Base-by-base conservation (phyloP, 2,113 vertebrate species). In the Melanocharis versteri region DNA sequence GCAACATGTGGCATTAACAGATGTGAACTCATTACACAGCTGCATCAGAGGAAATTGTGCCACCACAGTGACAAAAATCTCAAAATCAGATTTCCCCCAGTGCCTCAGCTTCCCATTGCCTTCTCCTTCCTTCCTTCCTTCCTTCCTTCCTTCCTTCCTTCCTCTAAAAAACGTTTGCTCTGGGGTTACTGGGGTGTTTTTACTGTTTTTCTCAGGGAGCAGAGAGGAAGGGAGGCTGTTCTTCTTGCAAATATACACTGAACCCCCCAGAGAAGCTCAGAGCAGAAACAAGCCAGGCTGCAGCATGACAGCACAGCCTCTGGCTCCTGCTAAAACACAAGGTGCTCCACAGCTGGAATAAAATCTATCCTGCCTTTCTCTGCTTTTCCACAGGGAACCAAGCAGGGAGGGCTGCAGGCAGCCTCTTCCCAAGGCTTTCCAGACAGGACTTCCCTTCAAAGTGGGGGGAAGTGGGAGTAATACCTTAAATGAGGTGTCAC, bases 21-120 rank as follows among this genome's bases (percentile, higher is more conserved):
- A 98, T 98, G 98, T 98, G 98, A 97, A 98, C 97, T 98, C 97
- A 97, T 98, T 97, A 98, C 97, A 98, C 98, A 98, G 98, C 98
- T 98, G 98, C 98, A 98, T 94, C 20, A 1, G 70, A 97, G 96
- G 37, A 95, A 94, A 96, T 97, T 86, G 95, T 96, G 96, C 95
- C 88, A 96, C 81, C 70, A 42, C 81, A 57, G 62, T 15, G 54
- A 92, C 96, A 98, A 97, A 95, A 44, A 62, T 51, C 95, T 97
- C 97, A 95, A 94, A 98, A 95, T 96, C 96, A 90, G 83, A 91
- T 95, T 97, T 90, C 39, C 96, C 90, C 90, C 40, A 44, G 9
- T 91, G 90, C 56, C 45, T 90, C 79, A 31, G 66, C 84, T 93
- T 85, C 45, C 31, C 24, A 26, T 30, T 30, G 9, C 92, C 85